Conservation (phyloP, 2,113 vertebrate genomes). For the Otolemur garnettii region DNA sequence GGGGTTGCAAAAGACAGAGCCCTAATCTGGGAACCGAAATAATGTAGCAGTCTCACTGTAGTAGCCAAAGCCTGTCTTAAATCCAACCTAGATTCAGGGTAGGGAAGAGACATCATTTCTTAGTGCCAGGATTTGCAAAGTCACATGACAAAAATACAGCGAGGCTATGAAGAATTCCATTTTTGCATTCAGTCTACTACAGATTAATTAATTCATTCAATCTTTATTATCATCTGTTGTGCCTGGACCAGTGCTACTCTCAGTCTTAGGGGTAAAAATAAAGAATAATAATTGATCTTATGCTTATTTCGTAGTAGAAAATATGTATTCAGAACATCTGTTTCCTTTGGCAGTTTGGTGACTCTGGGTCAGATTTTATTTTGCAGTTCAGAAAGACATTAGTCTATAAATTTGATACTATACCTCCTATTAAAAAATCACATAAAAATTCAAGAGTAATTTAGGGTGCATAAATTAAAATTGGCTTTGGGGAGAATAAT, state of each 20-base stretch:
- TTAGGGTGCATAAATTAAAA: conserved; percentile 82
- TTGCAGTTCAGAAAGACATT: conserved; percentile 46
- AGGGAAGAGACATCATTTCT: not conserved
- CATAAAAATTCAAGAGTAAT: conserved; percentile 78
- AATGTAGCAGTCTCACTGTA: not conserved
- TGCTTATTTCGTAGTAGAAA: conserved; percentile 50
- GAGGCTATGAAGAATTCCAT: not conserved
- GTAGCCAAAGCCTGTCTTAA: not conserved
- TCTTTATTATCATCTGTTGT: not conserved
- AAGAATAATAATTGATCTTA: conserved; percentile 19
- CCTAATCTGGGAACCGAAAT: not conserved
- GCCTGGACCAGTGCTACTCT: not conserved
- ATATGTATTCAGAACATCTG: not conserved
- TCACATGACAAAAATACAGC: conserved; percentile 11
- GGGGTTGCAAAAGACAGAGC: not conserved
- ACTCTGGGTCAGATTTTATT: not conserved
- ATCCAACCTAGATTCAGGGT: not conserved
- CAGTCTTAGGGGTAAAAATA: not conserved
- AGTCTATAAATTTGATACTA: conserved; percentile 51
- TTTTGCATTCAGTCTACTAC: not conserved
- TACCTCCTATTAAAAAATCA: conserved; percentile 44
- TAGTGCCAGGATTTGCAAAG: not conserved
- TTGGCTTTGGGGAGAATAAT: conserved; percentile 84
- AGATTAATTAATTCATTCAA: conserved; percentile 43
- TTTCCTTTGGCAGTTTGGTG: conserved; percentile 45